A percentile compares a stretch with the other conserved stretches of the same genome.
These are phyloP conservation scores for Clarias gariepinus DNA, from an alignment of 2,113 vertebrate genomes.

Conservation along the genomic window DNA sequence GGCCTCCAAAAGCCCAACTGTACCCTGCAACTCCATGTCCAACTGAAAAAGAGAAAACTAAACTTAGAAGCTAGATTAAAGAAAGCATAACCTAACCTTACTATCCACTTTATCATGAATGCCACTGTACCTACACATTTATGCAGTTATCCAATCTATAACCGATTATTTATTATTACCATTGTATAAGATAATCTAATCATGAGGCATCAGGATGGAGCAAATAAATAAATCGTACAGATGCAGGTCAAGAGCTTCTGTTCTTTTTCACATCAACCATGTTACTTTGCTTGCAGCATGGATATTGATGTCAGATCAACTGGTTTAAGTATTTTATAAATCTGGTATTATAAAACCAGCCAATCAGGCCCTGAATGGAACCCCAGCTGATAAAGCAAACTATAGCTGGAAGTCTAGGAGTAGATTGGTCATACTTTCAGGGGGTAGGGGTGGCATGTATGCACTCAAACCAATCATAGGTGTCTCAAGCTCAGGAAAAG, in stretches of 20 bases:
- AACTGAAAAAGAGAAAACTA: slow-evolving; percentile 69
- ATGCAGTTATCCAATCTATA: background rate
- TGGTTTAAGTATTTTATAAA: background rate
- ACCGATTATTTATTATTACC: too few species aligned
- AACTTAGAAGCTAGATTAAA: background rate
- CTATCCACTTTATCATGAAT: background rate
- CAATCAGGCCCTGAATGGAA: too few species aligned
- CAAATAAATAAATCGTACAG: background rate
- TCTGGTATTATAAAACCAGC: background rate
- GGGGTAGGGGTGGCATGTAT: too few species aligned
- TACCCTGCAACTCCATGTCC: slow-evolving; percentile 81
- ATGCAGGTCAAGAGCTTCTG: background rate
- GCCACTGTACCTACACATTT: background rate
- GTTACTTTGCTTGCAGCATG: background rate
- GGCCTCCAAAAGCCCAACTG: slow-evolving; percentile 80
- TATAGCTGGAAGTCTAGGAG: too few species aligned
- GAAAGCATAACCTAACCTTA: background rate
- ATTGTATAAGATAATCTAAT: background rate
- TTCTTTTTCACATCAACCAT: background rate
- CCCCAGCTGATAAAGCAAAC: too few species aligned
- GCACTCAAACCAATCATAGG: too few species aligned
- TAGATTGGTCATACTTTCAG: too few species aligned
- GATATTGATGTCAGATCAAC: background rate
- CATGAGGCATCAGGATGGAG: background rate
- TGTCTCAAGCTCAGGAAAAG: too few species aligned